Conservation (phyloP, 2,888 invertebrate species). For the Dolomedes plantarius region DNA sequence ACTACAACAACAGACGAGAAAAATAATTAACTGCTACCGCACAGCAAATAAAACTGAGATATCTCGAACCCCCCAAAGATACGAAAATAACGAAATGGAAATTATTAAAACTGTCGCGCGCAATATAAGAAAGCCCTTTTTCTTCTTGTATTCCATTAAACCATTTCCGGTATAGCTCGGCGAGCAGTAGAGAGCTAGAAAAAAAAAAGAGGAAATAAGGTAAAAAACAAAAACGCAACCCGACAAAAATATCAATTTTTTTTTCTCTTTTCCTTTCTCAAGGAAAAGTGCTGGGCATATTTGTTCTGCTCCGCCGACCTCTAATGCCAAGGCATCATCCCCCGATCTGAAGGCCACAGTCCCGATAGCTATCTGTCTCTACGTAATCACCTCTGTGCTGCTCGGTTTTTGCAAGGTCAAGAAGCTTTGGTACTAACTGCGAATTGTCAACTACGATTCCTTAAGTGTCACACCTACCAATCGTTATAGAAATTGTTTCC, state of each 20-base stretch:
- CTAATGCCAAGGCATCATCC: constrained; percentile 54
- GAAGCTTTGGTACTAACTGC: constrained; percentile 30
- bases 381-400: constrained; percentile 29
- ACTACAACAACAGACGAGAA: too few species aligned
- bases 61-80: too few species aligned
- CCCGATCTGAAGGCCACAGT: constrained; percentile 48
- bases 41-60: too few species aligned
- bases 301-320: constrained; percentile 66
- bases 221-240: constrained; percentile 27
- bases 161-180: constrained; percentile 67
- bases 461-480: not conserved
- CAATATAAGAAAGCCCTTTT: constrained; percentile 9
- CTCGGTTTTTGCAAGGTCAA: constrained; percentile 56
- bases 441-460: not conserved
- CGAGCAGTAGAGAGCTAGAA: not conserved
- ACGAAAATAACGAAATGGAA: too few species aligned
- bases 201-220: constrained; percentile 10
- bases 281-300: constrained; percentile 63
- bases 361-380: constrained; percentile 49
- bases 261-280: constrained; percentile 30
- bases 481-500: too few species aligned
- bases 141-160: constrained; percentile 59
- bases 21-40: too few species aligned
- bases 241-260: constrained; percentile 55
- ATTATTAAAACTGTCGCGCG: not conserved